These are phyloP conservation scores for Drosophila kanekoi DNA, from an alignment of 2,888 invertebrate species.

Conservation along the genomic window DNA sequence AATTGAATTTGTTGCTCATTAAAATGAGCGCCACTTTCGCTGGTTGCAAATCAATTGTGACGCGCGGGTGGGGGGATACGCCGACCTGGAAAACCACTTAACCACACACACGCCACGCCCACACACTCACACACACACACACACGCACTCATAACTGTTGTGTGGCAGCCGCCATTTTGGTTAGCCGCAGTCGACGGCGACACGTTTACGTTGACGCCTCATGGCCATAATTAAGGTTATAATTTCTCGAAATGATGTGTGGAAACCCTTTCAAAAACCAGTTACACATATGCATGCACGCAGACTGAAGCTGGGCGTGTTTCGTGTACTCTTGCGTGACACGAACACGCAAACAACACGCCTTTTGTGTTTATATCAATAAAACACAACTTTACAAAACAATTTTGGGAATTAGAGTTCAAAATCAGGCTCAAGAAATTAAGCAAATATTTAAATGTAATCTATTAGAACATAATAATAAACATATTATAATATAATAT, in stretches of 20 bases:
- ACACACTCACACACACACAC: slow-evolving; percentile 1
- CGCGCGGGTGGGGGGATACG: background rate
- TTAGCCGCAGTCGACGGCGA: slow-evolving; percentile 52
- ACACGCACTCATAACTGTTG: slow-evolving; percentile 1
- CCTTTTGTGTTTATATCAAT: background rate
- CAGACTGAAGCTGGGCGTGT: slow-evolving; percentile 1
- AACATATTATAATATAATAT: too few relatives aligned
- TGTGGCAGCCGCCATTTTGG: slow-evolving; percentile 58
- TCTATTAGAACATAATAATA: too few relatives aligned
- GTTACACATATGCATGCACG: slow-evolving; percentile 5
- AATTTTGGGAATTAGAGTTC: too few relatives aligned
- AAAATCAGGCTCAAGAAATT: too few relatives aligned
- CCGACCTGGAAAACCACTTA: slow-evolving; percentile 71
- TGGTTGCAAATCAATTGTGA: slow-evolving; percentile 4
- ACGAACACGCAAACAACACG: background rate
- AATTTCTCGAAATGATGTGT: slow-evolving; percentile 69
- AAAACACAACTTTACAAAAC: too few relatives aligned
- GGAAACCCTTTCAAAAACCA: slow-evolving; percentile 35
- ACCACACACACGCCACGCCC: slow-evolving; percentile 50
- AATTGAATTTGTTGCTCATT: slow-evolving; percentile 75
- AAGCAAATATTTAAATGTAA: too few relatives aligned
- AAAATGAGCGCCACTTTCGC: slow-evolving; percentile 61
- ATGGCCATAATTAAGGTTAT: slow-evolving; percentile 75
- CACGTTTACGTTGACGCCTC: slow-evolving; percentile 46
- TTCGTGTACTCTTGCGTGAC: background rate